phyloP scores from a whole-genome alignment of 2,888 invertebrate genomes.

The Ectemnius continuus region DNA sequence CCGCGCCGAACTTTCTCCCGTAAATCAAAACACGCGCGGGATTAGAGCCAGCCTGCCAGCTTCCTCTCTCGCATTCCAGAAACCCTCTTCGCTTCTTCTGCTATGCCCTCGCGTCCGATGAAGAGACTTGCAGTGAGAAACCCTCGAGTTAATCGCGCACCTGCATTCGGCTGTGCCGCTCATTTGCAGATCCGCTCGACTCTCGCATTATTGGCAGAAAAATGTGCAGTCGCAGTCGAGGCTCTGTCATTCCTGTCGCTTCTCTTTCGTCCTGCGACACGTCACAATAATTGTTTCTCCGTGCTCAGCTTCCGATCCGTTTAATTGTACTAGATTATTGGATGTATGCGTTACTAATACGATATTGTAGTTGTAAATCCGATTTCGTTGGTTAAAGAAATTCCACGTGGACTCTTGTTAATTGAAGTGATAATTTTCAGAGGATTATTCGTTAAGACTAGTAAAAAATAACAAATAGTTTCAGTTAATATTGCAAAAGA shows the following conservation, averaged over 20 bases:
- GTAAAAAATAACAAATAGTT: too few relatives aligned
- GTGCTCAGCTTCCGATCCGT: too few relatives aligned
- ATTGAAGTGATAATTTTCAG: too few relatives aligned
- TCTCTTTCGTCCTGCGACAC: too few relatives aligned
- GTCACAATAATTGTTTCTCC: background rate
- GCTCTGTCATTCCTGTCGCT: too few relatives aligned
- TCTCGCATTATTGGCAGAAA: too few relatives aligned
- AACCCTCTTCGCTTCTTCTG: conserved; percentile 14
- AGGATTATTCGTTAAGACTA: too few relatives aligned
- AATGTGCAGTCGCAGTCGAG: too few relatives aligned
- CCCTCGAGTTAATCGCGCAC: background rate
- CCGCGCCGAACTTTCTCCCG: conserved; percentile 20
- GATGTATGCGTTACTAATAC: conserved; percentile 2
- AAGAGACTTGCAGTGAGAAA: too few relatives aligned
- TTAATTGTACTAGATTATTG: conserved; percentile 2
- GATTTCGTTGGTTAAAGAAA: too few relatives aligned
- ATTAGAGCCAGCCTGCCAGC: conserved; percentile 17
- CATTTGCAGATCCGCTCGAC: background rate
- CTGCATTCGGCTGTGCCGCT: background rate
- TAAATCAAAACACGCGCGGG: conserved; percentile 37
- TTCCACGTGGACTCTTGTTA: too few relatives aligned
- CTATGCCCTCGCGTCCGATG: background rate
- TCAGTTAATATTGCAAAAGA: too few relatives aligned
- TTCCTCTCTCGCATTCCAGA: conserved; percentile 22
- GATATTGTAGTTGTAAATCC: background rate